A percentile compares a stretch with the other conserved stretches of the same genome.
Conservation (phyloP, 2,797 vertebrate species). For the Salarias fasciatus region DNA sequence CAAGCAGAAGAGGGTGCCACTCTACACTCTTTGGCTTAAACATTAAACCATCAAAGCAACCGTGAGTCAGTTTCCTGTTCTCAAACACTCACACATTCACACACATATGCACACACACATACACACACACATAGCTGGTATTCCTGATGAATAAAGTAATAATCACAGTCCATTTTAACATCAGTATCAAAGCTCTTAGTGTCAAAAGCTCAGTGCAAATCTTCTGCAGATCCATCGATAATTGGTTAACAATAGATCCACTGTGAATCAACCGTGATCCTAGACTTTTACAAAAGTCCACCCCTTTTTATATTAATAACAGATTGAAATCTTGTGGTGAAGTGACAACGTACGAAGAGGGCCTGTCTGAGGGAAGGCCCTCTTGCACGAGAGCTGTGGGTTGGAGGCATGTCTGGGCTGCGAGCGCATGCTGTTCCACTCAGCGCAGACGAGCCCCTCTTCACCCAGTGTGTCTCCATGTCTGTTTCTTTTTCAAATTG, state of each 20-base stretch:
- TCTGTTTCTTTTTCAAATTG: slow-evolving; percentile 81
- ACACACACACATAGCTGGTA: too few species aligned
- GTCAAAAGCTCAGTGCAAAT: too few species aligned
- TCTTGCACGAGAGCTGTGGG: slow-evolving; percentile 48
- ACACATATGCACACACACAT: too few species aligned
- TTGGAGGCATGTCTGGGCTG: slow-evolving; percentile 43
- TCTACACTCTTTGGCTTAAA: slow-evolving; percentile 10
- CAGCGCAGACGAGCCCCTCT: slow-evolving; percentile 63
- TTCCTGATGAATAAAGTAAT: too few species aligned
- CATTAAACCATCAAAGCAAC: background rate
- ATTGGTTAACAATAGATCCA: too few species aligned
- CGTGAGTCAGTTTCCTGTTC: background rate
- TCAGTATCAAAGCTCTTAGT: too few species aligned
- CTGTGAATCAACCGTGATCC: too few species aligned
- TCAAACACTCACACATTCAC: slow-evolving; percentile 1
- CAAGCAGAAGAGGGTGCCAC: slow-evolving; percentile 27
- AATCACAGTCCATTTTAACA: too few species aligned
- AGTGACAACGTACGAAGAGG: slow-evolving; percentile 46
- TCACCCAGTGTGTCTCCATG: slow-evolving; percentile 68
- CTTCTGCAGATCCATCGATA: too few species aligned
- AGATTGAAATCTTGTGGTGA: slow-evolving; percentile 43
- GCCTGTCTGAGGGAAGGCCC: slow-evolving; percentile 29
- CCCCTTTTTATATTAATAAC: slow-evolving; percentile 17
- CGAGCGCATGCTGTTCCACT: slow-evolving; percentile 72
- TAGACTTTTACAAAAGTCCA: too few species aligned